phyloP scores from a whole-genome alignment of 2,888 invertebrate genomes.

The Nemoura dubitans region DNA sequence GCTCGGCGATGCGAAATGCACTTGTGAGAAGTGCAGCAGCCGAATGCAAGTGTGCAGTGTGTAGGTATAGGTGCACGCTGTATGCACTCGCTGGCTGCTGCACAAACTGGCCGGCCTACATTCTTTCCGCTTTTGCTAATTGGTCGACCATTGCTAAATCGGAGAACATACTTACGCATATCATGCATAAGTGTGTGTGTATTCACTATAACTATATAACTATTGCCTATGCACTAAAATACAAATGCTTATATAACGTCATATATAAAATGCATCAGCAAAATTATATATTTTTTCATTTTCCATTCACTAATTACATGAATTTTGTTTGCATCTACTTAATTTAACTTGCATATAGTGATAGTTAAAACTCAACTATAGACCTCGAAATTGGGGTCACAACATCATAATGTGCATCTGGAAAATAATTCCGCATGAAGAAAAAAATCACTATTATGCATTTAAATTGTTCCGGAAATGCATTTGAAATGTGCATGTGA shows the following conservation, averaged over 20 bases:
- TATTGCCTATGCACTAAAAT: neutral
- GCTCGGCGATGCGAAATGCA: neutral
- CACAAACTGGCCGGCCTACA: neutral
- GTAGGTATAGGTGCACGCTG: neutral
- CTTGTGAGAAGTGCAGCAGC: neutral
- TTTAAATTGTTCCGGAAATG: constrained; percentile 37
- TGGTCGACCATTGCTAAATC: neutral
- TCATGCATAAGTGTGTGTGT: neutral
- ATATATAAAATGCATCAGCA: neutral
- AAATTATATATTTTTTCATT: neutral
- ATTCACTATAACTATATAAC: neutral
- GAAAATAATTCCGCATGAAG: neutral
- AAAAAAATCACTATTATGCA: neutral
- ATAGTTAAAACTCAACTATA: neutral
- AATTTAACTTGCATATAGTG: neutral
- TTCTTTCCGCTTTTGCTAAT: neutral
- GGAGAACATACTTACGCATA: neutral
- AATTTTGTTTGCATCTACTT: neutral
- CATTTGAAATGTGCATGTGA: neutral
- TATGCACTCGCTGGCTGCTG: neutral
- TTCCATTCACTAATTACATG: neutral
- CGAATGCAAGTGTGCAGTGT: no score
- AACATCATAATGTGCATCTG: neutral
- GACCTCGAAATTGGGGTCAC: constrained; percentile 27
- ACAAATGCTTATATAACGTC: neutral